A percentile compares a stretch with the other conserved stretches of the same genome.
Evolutionary conservation across 2,797 vertebrate genomes (phyloP).

Genomic region (Acanthurus lineatus): DNA sequence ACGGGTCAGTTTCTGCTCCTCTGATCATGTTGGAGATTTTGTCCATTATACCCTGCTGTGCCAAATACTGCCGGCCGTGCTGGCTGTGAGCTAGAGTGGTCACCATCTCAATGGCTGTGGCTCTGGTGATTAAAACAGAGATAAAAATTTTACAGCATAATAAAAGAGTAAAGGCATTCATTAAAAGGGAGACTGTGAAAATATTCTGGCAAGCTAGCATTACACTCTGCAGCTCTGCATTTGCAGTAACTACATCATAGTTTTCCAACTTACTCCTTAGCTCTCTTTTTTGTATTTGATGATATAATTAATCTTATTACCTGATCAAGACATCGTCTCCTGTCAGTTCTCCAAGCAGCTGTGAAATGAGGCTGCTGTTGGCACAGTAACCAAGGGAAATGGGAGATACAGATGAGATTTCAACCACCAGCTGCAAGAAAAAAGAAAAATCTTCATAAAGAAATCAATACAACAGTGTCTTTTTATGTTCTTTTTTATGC

Average conservation of each 20-base stretch:
- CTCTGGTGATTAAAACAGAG: conserved; percentile 80
- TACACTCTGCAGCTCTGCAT: too few species aligned
- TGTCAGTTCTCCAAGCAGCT: conserved; percentile 91
- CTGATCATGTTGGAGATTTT: conserved; percentile 95
- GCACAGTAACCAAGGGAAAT: conserved; percentile 92
- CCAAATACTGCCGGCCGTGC: conserved; percentile 92
- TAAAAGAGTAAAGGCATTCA: too few species aligned
- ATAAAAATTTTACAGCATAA: background rate
- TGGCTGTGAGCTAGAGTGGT: conserved; percentile 88
- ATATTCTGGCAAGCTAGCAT: too few species aligned
- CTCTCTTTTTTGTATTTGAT: background rate
- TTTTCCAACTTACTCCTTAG: background rate
- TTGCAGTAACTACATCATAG: background rate
- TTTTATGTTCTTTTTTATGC: background rate
- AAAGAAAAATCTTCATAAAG: background rate
- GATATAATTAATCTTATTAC: conserved; percentile 71
- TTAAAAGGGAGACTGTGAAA: too few species aligned
- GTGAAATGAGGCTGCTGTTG: conserved; percentile 88
- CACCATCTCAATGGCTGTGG: conserved; percentile 95
- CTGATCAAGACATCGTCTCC: conserved; percentile 94
- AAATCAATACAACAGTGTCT: background rate
- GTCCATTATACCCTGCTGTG: conserved; percentile 93
- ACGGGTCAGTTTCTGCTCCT: conserved; percentile 92
- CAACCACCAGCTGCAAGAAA: conserved; percentile 89
- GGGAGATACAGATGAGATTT: conserved; percentile 89